Base-by-base conservation (phyloP, 2,797 vertebrate genomes). In the Anabacerthia variegaticeps region DNA sequence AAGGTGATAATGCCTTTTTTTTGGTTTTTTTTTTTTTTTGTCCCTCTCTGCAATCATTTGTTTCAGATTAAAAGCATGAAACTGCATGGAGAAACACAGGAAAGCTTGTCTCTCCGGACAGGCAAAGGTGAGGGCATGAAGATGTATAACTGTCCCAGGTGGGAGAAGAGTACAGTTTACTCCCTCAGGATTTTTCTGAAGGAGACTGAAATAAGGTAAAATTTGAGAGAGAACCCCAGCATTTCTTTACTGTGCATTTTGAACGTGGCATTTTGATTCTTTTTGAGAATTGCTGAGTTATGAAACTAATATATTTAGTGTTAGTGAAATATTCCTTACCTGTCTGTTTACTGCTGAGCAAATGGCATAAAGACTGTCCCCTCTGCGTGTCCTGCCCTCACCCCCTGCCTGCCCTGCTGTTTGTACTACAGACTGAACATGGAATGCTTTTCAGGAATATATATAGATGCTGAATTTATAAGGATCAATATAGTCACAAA, bases 1-100 rank as follows among this genome's bases (percentile, higher is more conserved):
- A 99, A 99, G 99, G 98, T 99, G 99, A 99, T 99, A 98, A 98
- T 98, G 98, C 97, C 96, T 95, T 96, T 96, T 96, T 97, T 95
- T 43, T 58, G 17, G 17, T 24, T n/a, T 11, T 17, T 95, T 96
- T 96, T 96, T 20, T 20, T n/a, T 58, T 24, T 24, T n/a, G 7
- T 17, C 3, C 27, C 27, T 6, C 28, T 16, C 84, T 76, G 96
- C 97, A 97, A 98, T 98, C 98, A 98, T 99, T 98, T 98, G 98
- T 99, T 99, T 99, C 98, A 98, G 98, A 99, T 99, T 99, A 98
- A 98, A 99, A 97, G 92, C 91, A 44, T 71, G 95, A 95, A 98
- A 98, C 95, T 97, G 97, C 91, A 97, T 97, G 96, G 95, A 97
- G 97, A 95, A 96, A 96, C 96, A 91, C 18, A 41, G 48, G 93